phyloP scores from a whole-genome alignment of 2,888 invertebrate genomes.

The Trissoscelio sp. region DNA sequence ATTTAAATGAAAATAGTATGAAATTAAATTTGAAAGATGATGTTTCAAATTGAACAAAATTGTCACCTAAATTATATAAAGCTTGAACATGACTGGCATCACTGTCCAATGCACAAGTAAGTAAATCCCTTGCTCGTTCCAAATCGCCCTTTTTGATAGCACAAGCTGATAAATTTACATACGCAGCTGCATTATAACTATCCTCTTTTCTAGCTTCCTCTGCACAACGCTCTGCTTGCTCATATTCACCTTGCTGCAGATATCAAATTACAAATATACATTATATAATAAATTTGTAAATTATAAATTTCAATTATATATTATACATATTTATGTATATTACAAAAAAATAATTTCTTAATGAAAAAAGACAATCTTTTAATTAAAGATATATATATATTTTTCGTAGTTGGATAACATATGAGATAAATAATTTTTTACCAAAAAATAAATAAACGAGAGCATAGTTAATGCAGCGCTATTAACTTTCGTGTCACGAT shows the following conservation, averaged over 20 bases:
- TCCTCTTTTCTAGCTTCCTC: constrained; percentile 90
- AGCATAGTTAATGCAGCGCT: constrained; percentile 94
- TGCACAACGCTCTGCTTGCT: constrained; percentile 91
- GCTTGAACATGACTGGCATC: constrained; percentile 94
- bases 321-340: too few species aligned
- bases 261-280: neutral
- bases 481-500: constrained; percentile 92
- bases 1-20: too few species aligned
- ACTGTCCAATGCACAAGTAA: constrained; percentile 90
- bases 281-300: neutral
- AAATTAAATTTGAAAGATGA: too few species aligned
- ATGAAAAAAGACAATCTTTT: neutral
- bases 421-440: constrained; percentile 74
- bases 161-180: constrained; percentile 94
- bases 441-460: constrained; percentile 92
- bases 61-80: constrained; percentile 89
- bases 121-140: constrained; percentile 89
- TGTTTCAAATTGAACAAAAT: too few species aligned
- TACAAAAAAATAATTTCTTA: too few species aligned
- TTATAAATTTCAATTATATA: neutral
- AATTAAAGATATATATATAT: too few species aligned
- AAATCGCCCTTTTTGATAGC: constrained; percentile 88
- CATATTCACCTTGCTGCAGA: constrained; percentile 89
- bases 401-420: too few species aligned
- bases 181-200: constrained; percentile 91